phyloP scores from a whole-genome alignment of 1,140 invertebrate species.

The Leptonema lineaticorne region DNA sequence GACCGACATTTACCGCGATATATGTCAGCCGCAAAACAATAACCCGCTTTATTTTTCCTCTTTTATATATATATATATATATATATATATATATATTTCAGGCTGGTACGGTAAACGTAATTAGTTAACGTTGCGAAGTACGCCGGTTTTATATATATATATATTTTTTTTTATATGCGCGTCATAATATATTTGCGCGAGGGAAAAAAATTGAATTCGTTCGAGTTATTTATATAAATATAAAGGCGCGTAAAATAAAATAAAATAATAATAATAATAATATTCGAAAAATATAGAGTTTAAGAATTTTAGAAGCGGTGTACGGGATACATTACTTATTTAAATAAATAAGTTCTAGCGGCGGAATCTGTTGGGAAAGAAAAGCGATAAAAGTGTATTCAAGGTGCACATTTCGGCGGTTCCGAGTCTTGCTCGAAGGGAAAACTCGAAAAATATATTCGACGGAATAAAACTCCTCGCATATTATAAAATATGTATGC shows the following conservation, averaged over 20 bases:
- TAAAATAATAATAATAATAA: conserved; percentile 25
- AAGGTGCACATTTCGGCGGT: conserved; percentile 22
- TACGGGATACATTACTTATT: conserved; percentile 38
- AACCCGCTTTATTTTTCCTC: too few species aligned
- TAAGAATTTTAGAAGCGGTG: conserved; percentile 2
- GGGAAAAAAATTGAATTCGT: not conserved
- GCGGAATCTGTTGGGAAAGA: conserved; percentile 38
- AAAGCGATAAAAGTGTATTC: conserved; percentile 41
- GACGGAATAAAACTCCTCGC: not conserved
- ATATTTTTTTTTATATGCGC: not conserved
- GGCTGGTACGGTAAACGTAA: not conserved
- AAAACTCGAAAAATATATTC: conserved; percentile 6
- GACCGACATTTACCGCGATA: not conserved
- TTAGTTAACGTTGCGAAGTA: not conserved
- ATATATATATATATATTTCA: not conserved
- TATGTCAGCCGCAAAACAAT: too few species aligned
- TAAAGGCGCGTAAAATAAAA: not conserved
- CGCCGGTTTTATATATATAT: not conserved
- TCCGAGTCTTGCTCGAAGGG: not conserved
- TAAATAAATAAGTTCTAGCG: conserved; percentile 36
- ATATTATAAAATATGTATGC: not conserved
- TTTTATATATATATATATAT: not conserved
- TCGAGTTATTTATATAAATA: too few species aligned
- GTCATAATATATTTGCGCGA: not conserved
- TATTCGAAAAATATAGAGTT: conserved; percentile 11